A percentile compares a stretch with the other conserved stretches of the same genome.
Evolutionary conservation across 1,140 invertebrate genomes (phyloP).

Genomic region (Leptopilina boulardi): DNA sequence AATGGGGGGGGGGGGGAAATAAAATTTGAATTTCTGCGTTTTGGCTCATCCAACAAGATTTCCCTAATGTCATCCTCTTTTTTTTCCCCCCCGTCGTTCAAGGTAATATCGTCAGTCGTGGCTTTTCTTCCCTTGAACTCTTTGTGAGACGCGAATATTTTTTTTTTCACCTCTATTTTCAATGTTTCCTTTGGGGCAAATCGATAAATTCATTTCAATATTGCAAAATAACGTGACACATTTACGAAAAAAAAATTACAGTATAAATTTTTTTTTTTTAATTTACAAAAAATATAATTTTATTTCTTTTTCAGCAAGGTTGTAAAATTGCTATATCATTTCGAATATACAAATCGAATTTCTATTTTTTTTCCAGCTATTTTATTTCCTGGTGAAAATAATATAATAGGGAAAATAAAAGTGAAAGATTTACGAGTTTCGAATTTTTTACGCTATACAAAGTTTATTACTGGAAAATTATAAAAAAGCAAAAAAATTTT

Average conservation of each 20-base stretch:
- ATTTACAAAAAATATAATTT: no score
- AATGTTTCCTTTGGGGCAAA: not conserved
- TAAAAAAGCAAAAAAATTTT: not conserved
- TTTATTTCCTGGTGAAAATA: no score
- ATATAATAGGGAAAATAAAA: no score
- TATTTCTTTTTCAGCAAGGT: no score
- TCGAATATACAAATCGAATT: no score
- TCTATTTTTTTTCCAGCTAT: no score
- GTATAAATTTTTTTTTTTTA: no score
- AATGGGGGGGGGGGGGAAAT: constrained; percentile 52
- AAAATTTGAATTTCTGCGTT: constrained; percentile 55
- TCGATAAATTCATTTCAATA: constrained; percentile 7
- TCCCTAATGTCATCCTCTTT: constrained; percentile 65
- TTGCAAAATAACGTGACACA: not conserved
- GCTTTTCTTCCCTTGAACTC: constrained; percentile 47
- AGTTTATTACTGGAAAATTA: no score
- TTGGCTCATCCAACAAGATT: constrained; percentile 66
- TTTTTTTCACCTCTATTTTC: not conserved
- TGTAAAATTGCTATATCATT: no score
- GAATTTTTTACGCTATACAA: no score
- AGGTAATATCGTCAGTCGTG: constrained; percentile 55
- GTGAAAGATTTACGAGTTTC: no score
- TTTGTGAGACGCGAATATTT: constrained; percentile 17
- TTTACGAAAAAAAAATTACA: no score
- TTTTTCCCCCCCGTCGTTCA: constrained; percentile 47